Conservation (phyloP, 1,140 invertebrate species). For the Orius insidiosus region DNA sequence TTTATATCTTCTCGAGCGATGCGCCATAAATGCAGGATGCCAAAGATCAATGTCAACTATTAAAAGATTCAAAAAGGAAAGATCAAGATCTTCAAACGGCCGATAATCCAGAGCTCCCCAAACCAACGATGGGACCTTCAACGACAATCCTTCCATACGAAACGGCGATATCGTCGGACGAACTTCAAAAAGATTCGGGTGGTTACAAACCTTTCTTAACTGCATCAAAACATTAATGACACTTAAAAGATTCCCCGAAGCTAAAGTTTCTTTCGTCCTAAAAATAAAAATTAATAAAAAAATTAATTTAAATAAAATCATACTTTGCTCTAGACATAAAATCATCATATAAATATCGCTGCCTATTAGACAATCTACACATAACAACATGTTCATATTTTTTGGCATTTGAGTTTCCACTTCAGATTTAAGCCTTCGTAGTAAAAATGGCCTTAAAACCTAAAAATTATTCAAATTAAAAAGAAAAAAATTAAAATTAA, state of each 20-base stretch:
- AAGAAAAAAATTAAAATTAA: too few relatives aligned
- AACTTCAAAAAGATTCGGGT: constrained; percentile 97
- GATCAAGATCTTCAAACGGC: constrained; percentile 34
- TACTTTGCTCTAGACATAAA: constrained; percentile 96
- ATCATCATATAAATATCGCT: constrained; percentile 96
- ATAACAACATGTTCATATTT: constrained; percentile 97
- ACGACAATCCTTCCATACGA: constrained; percentile 63
- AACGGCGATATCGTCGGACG: constrained; percentile 89
- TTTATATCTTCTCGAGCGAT: constrained; percentile 54
- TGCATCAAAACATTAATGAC: constrained; percentile 99
- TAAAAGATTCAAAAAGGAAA: constrained; percentile 42
- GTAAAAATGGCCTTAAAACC: constrained; percentile 91
- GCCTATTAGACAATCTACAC: constrained; percentile 90
- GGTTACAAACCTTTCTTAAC: constrained; percentile 97
- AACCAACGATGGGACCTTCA: constrained; percentile 49
- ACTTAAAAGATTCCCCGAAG: constrained; percentile 88
- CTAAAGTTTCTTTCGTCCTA: constrained; percentile 89
- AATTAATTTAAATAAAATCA: constrained; percentile 26
- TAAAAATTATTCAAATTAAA: too few relatives aligned
- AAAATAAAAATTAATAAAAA: constrained; percentile 13
- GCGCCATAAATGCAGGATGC: constrained; percentile 65
- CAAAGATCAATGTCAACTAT: constrained; percentile 50
- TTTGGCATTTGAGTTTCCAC: constrained; percentile 99
- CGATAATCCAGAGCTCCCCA: constrained; percentile 56
- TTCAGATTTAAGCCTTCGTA: constrained; percentile 88